These are phyloP conservation scores for Ptilorrhoa leucosticta DNA, from an alignment of 2,113 vertebrate genomes.

Conservation along the genomic window DNA sequence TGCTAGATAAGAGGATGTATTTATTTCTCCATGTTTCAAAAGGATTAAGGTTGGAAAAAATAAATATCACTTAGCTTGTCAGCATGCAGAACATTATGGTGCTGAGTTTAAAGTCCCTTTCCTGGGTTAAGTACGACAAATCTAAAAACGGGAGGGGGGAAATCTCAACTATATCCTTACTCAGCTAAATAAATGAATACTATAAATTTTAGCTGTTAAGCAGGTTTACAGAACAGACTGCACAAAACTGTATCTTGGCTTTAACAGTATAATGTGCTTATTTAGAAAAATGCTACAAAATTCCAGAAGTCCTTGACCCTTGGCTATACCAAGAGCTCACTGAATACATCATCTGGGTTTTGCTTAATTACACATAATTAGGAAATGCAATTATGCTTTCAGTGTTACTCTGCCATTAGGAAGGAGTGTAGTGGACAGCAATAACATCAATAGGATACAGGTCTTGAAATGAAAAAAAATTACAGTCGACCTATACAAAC, in stretches of 20 bases:
- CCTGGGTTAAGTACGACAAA: constrained; percentile 67
- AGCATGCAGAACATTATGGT: constrained; percentile 75
- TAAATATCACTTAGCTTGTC: constrained; percentile 82
- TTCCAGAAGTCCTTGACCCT: constrained; percentile 77
- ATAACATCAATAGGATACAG: constrained; percentile 1
- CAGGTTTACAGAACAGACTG: constrained; percentile 60
- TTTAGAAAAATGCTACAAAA: constrained; percentile 70
- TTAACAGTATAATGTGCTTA: constrained; percentile 66
- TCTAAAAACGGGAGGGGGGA: constrained; percentile 38
- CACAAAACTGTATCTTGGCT: constrained; percentile 49
- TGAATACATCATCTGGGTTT: constrained; percentile 80
- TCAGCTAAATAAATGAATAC: constrained; percentile 74
- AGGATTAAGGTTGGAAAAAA: constrained; percentile 81
- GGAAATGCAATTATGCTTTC: constrained; percentile 76
- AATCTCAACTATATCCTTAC: constrained; percentile 67
- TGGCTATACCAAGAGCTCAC: constrained; percentile 67
- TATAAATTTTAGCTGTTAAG: constrained; percentile 66
- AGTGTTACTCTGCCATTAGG: constrained; percentile 63
- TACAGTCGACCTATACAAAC: constrained; percentile 23
- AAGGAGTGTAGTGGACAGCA: constrained; percentile 67
- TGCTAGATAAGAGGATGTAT: constrained; percentile 83
- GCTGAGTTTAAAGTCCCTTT: constrained; percentile 67
- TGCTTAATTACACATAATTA: constrained; percentile 83
- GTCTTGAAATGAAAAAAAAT: constrained; percentile 33
- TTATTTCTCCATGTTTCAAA: constrained; percentile 85